phyloP scores from a whole-genome alignment of 1,140 invertebrate species.

The Gryllus bimaculatus region DNA sequence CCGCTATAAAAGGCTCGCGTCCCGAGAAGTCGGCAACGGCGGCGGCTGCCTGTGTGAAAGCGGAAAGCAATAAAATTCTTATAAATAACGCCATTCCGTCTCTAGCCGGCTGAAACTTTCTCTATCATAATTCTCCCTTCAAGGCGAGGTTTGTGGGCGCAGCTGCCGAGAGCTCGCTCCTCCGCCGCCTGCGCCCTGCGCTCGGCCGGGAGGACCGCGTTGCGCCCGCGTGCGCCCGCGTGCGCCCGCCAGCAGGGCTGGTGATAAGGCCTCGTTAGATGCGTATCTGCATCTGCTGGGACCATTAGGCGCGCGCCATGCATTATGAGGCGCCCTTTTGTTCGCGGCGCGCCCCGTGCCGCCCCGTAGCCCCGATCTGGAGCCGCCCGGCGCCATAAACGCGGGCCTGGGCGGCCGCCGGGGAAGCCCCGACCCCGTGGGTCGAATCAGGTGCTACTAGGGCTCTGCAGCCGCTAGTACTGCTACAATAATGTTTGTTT shows the following conservation, averaged over 20 bases:
- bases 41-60: not conserved
- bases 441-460: too few relatives aligned
- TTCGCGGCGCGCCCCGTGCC: not conserved
- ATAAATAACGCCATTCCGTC: conserved; percentile 4
- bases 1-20: not conserved
- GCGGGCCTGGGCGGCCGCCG: too few relatives aligned
- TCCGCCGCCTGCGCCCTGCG: not conserved
- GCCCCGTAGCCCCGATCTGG: too few relatives aligned
- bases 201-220: not conserved
- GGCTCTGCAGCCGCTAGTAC: too few relatives aligned
- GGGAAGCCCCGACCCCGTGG: too few relatives aligned
- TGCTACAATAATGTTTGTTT: too few relatives aligned
- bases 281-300: not conserved
- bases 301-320: not conserved
- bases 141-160: not conserved
- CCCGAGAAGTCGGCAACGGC: not conserved
- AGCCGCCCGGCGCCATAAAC: not conserved
- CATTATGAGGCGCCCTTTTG: not conserved
- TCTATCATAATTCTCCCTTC: conserved; percentile 1
- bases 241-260: too few relatives aligned
- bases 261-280: not conserved
- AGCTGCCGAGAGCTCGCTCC: not conserved
- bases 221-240: not conserved
- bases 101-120: not conserved
- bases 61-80: conserved; percentile 1